Base-by-base conservation (phyloP, 2,888 invertebrate genomes). In the Drosophila melanosoma region DNA sequence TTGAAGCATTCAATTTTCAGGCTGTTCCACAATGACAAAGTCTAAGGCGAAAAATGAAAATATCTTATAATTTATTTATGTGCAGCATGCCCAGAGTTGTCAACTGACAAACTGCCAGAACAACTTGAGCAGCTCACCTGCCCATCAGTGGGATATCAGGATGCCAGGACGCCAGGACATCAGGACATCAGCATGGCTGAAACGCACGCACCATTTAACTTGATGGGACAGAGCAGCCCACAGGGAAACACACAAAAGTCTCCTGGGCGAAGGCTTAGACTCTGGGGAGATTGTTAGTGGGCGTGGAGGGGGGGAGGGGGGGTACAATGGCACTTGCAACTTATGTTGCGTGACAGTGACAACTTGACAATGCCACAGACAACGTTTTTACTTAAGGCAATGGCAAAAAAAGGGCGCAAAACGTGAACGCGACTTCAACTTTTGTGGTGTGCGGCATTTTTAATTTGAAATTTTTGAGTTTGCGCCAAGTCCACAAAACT, bases 271-370 rank as follows among this genome's bases (percentile, higher is more conserved):
- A 48, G 23, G 61, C 62, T 65, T 54, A 71, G 68, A 66, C 72
- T 48, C 62, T n/a, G 29, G 23, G 48, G 40, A 40, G 5, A n/a
- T 11, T 40, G 40, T 40, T 1, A 11, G 29, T n/a, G 6, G 11
- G 49, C 4, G 29, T 8, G n/a, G n/a, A 32, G 15, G 29, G 26
- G 49, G 17, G 17, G 0, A 38, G 26, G 32, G n/a, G 20, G 48
- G 15, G 6, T 17, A 38, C n/a, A n/a, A 67, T 65, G 52, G 60
- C 64, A 79, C 81, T 78, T 69, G 81, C 80, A 91, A 86, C 91
- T 86, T 90, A 85, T 89, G 89, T 85, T 79, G 87, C 89, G 89
- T 90, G 90, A 88, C 90, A 89, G 89, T 90, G 90, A 88, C 86
- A 89, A 90, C 81, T 87, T 91, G 90, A 90, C 91, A 91, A 87